Evolutionary conservation across 2,113 vertebrate species (phyloP), one percentile per base, ranked within the genome.

Genomic region (Ageneiosus marmoratus): DNA sequence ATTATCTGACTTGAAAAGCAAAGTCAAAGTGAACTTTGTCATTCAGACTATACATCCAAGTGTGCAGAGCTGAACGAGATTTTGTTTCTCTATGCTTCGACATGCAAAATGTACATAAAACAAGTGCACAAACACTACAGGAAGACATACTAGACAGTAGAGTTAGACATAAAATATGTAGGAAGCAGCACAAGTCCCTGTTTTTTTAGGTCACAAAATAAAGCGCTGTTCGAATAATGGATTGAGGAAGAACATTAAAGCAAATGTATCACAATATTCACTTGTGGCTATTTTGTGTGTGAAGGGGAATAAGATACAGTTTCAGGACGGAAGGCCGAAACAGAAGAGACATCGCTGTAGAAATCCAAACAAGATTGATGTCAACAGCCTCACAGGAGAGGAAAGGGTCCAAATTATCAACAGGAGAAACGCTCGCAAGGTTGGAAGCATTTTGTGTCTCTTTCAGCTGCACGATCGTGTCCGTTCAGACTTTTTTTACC

Each of bases 381-480:
- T 99, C 65, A 99, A 98, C 88, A 99, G 97, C 86, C 94, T 99
- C 77, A 99, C 98, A 0, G 98, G 98, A 88, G 98, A 99, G 87
- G 98, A 99, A 87, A 93, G 98, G 69, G 98, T 99, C 82, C 98
- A 99, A 88, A 96, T 99, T 84, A 99, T 99, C 88, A 99, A 99
- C 73, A 94, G 97, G 92, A 96, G 97, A 91, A 99, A 99, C 9
- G 98, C 97, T n/a, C 95, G 98, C 90, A 99, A 99, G 96, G 98
- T 97, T 24, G 62, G 81, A 20, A 3, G 11, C 15, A 10, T 58
- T 20, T 84, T 86, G 70, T 80, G 29, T 60, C 7, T 11, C 24
- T 55, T 20, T 69, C 5, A 22, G 34, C 37, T 67, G n/a, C 6
- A 0, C 5, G 0, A 41, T 16, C 8, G 32, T 20, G 2, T 63